Evolutionary conservation across 2,888 invertebrate species (phyloP), one percentile per base, ranked within the genome.

Genomic region (Mycalesis mineus): DNA sequence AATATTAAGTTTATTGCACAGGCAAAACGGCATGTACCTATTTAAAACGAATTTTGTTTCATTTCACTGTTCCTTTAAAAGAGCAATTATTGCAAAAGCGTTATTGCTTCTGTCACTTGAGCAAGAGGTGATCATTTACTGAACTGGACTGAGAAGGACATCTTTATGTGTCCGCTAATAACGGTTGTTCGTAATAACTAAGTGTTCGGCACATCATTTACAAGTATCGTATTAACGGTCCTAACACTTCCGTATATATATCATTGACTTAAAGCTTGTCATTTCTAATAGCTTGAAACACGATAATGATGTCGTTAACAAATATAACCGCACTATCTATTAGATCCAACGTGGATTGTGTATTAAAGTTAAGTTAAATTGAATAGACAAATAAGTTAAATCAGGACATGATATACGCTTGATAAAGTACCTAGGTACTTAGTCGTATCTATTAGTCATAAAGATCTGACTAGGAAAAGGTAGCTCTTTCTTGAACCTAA

Each of bases 121-220:
- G 77, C 64, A 42, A 42, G n/a, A 66, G 67, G 68, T 71, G 77
- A 83, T 78, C 74, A 80, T 79, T 83, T 83, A 77, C 72, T 69
- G 67, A 71, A 76, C 72, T 73, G 71, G 39, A 72, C 40, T 40
- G 7, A 15, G 11, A 68, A 74, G 71, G 78, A 80, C 78, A 80
- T 80, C 77, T 80, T 79, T 77, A 80, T 78, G 69, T 71, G 70
- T 70, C 70, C 66, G 69, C 65, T 57, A 65, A 55, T 77, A 81
- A 81, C 81, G 82, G 80, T 78, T 57, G 65, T 57, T 53, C 64
- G 67, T 74, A 75, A 68, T 71, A 71, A 64, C 70, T 65, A 66
- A 58, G 64, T 57, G 67, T 62, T 68, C 62, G 60, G 64, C 63
- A 58, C 65, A 61, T 66, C 67, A 65, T 71, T 64, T 68, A 68